Conservation (phyloP, 2,888 invertebrate species). For the Rotaria magnacalcarata region DNA sequence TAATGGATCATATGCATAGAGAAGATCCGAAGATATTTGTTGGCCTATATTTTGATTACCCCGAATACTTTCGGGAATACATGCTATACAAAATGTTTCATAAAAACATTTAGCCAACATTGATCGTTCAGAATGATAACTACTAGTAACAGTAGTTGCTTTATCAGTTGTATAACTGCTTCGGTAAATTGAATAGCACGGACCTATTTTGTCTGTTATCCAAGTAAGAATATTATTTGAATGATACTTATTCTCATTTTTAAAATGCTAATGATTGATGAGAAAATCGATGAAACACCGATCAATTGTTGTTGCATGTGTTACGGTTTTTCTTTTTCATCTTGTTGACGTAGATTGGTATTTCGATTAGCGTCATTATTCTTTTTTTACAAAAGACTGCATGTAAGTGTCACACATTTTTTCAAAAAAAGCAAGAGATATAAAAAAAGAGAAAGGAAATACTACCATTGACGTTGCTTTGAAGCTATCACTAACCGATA, state of each 20-base stretch:
- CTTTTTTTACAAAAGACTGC: not conserved
- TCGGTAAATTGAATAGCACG: not conserved
- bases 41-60: not conserved
- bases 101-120: not conserved
- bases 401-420: slow-evolving; percentile 9
- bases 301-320: not conserved
- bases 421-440: too few species aligned
- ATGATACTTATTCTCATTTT: not conserved
- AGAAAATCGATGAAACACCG: not conserved
- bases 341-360: not conserved
- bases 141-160: not conserved
- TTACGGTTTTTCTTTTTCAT: not conserved
- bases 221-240: not conserved
- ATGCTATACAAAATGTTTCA: not conserved
- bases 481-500: not conserved
- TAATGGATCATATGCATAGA: slow-evolving; percentile 7
- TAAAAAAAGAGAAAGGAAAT: not conserved
- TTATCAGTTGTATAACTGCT: not conserved
- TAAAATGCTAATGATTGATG: not conserved
- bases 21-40: not conserved
- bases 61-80: not conserved
- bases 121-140: not conserved
- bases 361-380: slow-evolving; percentile 10
- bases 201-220: not conserved
- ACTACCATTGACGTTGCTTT: not conserved